Evolutionary conservation across 2,797 vertebrate genomes (phyloP).

Genomic region (Crenichthys baileyi): DNA sequence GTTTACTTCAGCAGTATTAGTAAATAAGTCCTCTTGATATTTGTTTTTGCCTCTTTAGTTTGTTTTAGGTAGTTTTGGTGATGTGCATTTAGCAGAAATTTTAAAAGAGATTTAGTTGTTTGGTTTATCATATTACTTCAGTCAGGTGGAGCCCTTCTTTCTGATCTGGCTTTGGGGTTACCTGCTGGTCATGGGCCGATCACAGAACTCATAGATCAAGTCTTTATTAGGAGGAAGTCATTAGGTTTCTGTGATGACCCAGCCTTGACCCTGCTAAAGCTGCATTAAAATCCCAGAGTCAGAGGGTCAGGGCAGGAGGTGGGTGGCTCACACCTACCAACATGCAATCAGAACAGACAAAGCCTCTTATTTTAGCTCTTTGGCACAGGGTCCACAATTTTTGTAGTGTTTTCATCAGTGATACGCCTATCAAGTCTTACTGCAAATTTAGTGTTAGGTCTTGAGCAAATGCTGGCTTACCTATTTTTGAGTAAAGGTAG

Average conservation of each 20-base stretch:
- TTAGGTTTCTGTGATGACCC: slow-evolving; percentile 75
- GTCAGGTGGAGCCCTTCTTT: neutral
- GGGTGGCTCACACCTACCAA: slow-evolving; percentile 23
- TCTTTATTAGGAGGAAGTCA: slow-evolving; percentile 85
- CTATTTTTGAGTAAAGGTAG: neutral
- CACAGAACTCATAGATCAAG: slow-evolving; percentile 79
- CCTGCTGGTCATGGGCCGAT: slow-evolving; percentile 73
- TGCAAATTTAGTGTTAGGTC: neutral
- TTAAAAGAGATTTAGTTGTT: neutral
- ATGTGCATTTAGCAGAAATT: neutral
- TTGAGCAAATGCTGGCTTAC: neutral
- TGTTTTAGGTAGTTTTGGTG: neutral
- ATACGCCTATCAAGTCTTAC: neutral
- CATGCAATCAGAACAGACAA: slow-evolving; percentile 58
- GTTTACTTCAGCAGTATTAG: neutral
- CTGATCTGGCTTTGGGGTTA: slow-evolving; percentile 62
- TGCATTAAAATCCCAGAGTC: slow-evolving; percentile 75
- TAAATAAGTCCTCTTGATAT: neutral
- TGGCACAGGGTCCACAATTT: slow-evolving; percentile 32
- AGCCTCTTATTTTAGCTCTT: slow-evolving; percentile 16
- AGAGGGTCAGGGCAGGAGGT: slow-evolving; percentile 62
- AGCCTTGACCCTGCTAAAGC: slow-evolving; percentile 79
- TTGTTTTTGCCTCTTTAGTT: neutral
- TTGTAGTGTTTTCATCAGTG: neutral
- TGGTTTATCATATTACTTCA: neutral